Evolutionary conservation across 37 sponge, comb jelly and placozoan species (phyloP), one percentile per base, ranked within the genome.

Genomic region (Halichondria panicea): DNA sequence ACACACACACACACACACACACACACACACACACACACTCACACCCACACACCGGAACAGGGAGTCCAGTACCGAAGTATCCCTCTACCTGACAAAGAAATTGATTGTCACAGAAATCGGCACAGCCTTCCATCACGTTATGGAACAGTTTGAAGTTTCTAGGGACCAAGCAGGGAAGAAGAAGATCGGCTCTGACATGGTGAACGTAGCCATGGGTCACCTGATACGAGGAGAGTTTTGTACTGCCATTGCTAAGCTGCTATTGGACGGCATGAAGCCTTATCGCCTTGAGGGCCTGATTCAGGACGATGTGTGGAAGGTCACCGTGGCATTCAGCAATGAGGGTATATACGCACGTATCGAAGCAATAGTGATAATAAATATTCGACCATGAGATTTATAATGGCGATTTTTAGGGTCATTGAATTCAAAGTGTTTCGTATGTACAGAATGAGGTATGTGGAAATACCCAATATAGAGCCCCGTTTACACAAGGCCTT

Each of bases 211-310:
- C 36, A 80, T 88, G 13, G 89, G 93, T 18, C 87, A 93, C 48
- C 38, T 89, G 43, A 65, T 93, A 7, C 78, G 94, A 25, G 81
- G 81, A 2, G 35, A 41, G 31, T 57, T 88, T 13, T 93, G 94
- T 61, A 46, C 89, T 32, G 74, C 90, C 37, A 27, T 93, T 2
- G 82, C 83, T 18, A 45, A 21, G 1, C 55, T 93, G 28, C 21
- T 93, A n/a, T 53, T 80, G 71, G 90, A 93, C 52, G 94, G 90
- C 2, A 63, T 85, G 50, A 74, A 57, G 35, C 83, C 83, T 1
- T 85, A 81, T 43, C 59, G 87, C 12, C 65, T 84, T n/a, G 77
- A 81, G 45, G 90, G 94, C 1, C 64, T 93, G 0, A 55, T 93
- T 40, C 53, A 46, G 9, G 68, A 84, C 40, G 55, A 76, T 32